Base-by-base conservation (phyloP, 2,797 vertebrate species). In the Salarias fasciatus region DNA sequence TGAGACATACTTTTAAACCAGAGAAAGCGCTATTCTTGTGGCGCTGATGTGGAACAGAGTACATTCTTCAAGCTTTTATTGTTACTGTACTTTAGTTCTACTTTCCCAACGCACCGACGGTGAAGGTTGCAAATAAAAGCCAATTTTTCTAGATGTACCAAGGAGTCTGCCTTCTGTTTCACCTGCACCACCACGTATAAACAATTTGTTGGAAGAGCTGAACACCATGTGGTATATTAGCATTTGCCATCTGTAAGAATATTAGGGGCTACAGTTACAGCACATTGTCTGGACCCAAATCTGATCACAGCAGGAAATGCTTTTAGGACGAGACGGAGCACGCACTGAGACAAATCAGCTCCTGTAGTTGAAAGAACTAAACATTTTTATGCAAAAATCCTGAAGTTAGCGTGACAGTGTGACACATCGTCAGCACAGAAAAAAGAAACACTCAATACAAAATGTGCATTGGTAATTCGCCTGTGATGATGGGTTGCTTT, bases 351-450 rank as follows among this genome's bases (percentile, higher is more conserved):
- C 75, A 50, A 81, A 85, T 55, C 63, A 54, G 61, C 51, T 63
- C 15, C 51, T 75, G 44, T 63, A 57, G 61, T 67, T 86, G 72
- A 77, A 72, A 63, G 63, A 69, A 87, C 76, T 69, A 75, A 58
- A 78, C 58, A 72, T 63, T 49, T 65, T 82, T 61, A 56, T 11
- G 40, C 33, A 63, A 56, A 72, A 72, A 6, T 78, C 36, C 51
- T 35, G 38, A 31, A 66, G 50, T 55, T n/a, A n/a, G n/a, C n/a
- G n/a, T n/a, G n/a, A 0, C 2, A 50, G 65, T 12, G 10, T 9
- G 29, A 11, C 42, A 42, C 10, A 5, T 18, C 37, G 33, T 67
- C 63, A 65, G 55, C 40, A 62, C 6, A 53, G 40, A 8, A 68
- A 60, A 44, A 48, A 56, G 8, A 63, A 50, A 42, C 15, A 55